Conservation (phyloP, 2,888 invertebrate genomes). For the Phaonia tiefii region DNA sequence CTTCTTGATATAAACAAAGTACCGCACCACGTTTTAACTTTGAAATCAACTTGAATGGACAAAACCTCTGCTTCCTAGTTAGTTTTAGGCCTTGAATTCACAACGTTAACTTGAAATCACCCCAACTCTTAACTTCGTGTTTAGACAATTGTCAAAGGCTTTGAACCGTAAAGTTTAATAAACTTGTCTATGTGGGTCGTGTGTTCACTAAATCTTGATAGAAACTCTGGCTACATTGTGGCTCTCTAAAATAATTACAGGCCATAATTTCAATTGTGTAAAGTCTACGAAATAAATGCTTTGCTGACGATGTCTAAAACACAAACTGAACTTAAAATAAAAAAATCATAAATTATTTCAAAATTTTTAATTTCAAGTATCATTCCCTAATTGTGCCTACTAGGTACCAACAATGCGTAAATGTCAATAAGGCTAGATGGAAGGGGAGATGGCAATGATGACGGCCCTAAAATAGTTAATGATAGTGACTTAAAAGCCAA, state of each 20-base stretch:
- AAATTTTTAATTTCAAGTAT: constrained; percentile 32
- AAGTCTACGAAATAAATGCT: constrained; percentile 4
- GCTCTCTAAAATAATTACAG: constrained; percentile 31
- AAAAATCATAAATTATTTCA: no score
- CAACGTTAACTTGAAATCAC: no score
- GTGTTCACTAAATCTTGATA: constrained; percentile 17
- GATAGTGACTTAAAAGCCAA: no score
- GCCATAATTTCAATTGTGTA: constrained; percentile 31
- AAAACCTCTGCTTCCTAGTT: no score
- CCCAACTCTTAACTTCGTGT: constrained; percentile 10
- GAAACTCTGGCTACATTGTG: constrained; percentile 12
- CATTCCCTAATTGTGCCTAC: constrained; percentile 2
- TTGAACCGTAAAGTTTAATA: constrained; percentile 67
- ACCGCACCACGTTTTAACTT: no score
- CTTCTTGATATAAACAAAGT: no score
- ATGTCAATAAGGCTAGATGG: constrained; percentile 44
- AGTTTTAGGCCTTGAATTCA: no score
- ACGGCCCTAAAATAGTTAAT: not conserved
- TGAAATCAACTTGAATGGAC: no score
- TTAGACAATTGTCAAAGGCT: constrained; percentile 39
- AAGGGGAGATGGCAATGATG: not conserved
- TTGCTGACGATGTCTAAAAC: not conserved
- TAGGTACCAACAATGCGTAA: constrained; percentile 50
- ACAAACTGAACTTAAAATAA: no score
- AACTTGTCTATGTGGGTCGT: constrained; percentile 34